Percentiles rank a stretch among this genome's conserved stretches.
phyloP scores from a whole-genome alignment of 1,140 invertebrate genomes.

The Vollenhovia emeryi region DNA sequence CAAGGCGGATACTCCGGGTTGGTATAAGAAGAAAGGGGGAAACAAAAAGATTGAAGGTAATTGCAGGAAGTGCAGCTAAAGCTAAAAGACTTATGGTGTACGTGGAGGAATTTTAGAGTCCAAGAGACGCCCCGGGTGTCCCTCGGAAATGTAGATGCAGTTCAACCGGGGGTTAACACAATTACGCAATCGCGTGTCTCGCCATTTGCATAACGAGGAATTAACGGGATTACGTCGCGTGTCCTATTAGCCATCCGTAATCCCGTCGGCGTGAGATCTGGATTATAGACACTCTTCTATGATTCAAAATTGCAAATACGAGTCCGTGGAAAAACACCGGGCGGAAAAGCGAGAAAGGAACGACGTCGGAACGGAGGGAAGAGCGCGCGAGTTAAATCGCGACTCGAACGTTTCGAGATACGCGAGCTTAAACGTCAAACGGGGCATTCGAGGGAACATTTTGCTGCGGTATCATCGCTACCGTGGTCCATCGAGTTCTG shows the following conservation, averaged over 20 bases:
- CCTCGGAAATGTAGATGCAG: slow-evolving; percentile 24
- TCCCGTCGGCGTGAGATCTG: slow-evolving; percentile 29
- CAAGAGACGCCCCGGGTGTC: background rate
- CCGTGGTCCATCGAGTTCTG: background rate
- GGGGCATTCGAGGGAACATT: background rate
- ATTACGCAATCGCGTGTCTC: slow-evolving; percentile 47
- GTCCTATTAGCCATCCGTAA: slow-evolving; percentile 46
- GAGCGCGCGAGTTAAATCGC: background rate
- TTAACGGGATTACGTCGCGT: slow-evolving; percentile 45
- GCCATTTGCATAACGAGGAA: slow-evolving; percentile 52
- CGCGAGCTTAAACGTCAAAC: background rate
- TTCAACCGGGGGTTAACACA: slow-evolving; percentile 37
- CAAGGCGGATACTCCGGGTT: background rate
- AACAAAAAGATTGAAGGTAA: slow-evolving; percentile 39
- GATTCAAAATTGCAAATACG: background rate
- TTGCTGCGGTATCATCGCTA: background rate
- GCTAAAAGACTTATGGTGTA: slow-evolving; percentile 33
- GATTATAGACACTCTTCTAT: background rate
- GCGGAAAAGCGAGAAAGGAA: background rate
- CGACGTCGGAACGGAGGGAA: background rate
- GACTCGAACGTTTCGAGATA: background rate
- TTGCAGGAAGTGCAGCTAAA: slow-evolving; percentile 49
- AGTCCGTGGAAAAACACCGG: background rate
- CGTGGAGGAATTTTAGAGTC: slow-evolving; percentile 27
- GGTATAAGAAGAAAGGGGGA: background rate